These are phyloP conservation scores for Danio choprae DNA, from an alignment of 2,797 vertebrate species.

Conservation along the genomic window DNA sequence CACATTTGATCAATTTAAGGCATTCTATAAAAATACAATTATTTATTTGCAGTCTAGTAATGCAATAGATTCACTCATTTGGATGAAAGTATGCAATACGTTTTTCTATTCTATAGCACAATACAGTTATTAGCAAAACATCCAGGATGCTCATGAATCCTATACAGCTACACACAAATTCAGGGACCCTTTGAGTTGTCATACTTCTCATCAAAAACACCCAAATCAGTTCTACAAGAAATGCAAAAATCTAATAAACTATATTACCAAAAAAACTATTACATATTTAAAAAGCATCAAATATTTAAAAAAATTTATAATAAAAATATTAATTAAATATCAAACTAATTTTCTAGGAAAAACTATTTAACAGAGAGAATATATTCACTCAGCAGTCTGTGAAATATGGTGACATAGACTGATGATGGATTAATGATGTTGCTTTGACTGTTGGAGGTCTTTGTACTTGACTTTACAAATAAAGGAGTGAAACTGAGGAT, in stretches of 20 bases:
- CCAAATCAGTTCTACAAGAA: neutral
- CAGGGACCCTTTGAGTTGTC: neutral
- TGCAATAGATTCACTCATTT: neutral
- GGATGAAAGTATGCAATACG: neutral
- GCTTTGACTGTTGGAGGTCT: neutral
- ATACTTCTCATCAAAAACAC: neutral
- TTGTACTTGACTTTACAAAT: constrained; percentile 30
- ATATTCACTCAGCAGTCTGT: constrained; percentile 1
- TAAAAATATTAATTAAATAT: neutral
- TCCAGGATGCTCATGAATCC: neutral
- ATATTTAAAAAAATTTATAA: neutral
- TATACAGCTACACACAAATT: neutral
- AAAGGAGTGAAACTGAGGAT: constrained; percentile 1
- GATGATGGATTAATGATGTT: neutral
- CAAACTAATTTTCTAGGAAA: neutral
- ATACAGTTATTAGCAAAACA: neutral
- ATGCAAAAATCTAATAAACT: neutral
- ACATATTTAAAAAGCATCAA: neutral
- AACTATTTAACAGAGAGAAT: neutral
- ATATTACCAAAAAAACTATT: neutral
- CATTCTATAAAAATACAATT: no score
- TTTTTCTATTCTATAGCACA: neutral
- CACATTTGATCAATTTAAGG: no score
- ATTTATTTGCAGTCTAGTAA: neutral
- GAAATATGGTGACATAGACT: neutral